Evolutionary conservation across 2,113 vertebrate species (phyloP).

Genomic region (Zootoca vivipara): DNA sequence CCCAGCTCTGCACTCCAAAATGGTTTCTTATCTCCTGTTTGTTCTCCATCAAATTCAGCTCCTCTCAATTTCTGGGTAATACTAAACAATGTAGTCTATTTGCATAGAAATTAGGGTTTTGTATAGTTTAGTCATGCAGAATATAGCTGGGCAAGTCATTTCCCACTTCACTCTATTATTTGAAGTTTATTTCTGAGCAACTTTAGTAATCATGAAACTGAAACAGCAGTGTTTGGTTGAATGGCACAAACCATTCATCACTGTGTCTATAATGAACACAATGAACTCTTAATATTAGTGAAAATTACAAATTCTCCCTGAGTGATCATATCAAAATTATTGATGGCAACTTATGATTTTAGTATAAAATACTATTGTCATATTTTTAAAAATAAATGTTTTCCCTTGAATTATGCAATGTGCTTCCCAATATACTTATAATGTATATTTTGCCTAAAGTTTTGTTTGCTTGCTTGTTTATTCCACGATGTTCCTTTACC

Average conservation of each 20-base stretch:
- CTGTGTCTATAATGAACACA: not conserved
- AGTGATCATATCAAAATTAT: not conserved
- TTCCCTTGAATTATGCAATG: not conserved
- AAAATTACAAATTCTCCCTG: not conserved
- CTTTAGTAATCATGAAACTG: not conserved
- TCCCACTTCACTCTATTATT: not conserved
- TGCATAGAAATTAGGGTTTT: constrained; percentile 33
- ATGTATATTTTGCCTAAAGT: not conserved
- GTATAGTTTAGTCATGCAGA: constrained; percentile 8
- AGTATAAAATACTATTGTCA: not conserved
- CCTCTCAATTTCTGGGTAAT: constrained; percentile 13
- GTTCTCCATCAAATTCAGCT: not conserved
- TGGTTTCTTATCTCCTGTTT: not conserved
- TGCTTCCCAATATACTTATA: not conserved
- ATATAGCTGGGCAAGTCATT: not conserved
- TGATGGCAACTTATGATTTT: not conserved
- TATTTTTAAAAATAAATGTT: not conserved
- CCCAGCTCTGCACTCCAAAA: constrained; percentile 14
- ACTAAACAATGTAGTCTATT: constrained; percentile 16
- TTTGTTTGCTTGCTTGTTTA: not conserved
- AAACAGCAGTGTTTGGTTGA: not conserved
- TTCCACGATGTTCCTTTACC: not conserved
- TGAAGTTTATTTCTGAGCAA: not conserved
- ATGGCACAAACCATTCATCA: not conserved
- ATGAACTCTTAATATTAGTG: not conserved